Conservation (phyloP, 2,113 vertebrate genomes). For the Hippocampus comes region DNA sequence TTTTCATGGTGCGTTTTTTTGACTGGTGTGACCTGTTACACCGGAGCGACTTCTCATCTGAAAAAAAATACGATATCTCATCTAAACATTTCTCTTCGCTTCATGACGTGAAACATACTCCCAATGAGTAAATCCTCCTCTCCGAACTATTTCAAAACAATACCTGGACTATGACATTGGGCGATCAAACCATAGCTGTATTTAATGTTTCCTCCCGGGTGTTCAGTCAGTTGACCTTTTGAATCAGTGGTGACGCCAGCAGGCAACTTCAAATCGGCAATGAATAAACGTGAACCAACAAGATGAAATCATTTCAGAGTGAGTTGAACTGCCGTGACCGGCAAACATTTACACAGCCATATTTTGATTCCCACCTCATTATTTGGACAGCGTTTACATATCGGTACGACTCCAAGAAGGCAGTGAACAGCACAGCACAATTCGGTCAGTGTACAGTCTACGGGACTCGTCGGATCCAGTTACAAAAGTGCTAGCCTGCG, state of each 20-base stretch:
- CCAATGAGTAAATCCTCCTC: constrained; percentile 36
- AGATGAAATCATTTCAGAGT: neutral
- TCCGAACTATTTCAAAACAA: constrained; percentile 14
- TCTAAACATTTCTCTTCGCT: constrained; percentile 5
- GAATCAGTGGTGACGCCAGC: neutral
- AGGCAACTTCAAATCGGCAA: neutral
- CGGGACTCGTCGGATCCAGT: constrained; percentile 27
- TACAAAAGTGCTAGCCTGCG: constrained; percentile 29
- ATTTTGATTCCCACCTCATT: constrained; percentile 3
- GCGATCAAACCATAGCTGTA: neutral
- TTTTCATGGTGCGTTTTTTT: too few relatives aligned
- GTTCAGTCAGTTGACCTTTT: neutral
- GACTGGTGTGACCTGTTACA: too few relatives aligned
- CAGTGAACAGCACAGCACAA: neutral
- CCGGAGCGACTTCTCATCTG: too few relatives aligned
- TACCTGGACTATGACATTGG: neutral
- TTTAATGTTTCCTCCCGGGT: neutral
- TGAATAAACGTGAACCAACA: constrained; percentile 6
- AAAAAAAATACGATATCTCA: neutral
- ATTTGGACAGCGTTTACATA: constrained; percentile 10
- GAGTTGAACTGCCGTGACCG: neutral
- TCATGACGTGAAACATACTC: constrained; percentile 36
- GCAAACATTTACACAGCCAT: neutral
- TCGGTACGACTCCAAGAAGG: constrained; percentile 11
- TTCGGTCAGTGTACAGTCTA: constrained; percentile 22